Percentiles rank a stretch among this genome's conserved stretches.
Conservation (phyloP, 2,888 invertebrate species). For the Chrysolina haemoptera region DNA sequence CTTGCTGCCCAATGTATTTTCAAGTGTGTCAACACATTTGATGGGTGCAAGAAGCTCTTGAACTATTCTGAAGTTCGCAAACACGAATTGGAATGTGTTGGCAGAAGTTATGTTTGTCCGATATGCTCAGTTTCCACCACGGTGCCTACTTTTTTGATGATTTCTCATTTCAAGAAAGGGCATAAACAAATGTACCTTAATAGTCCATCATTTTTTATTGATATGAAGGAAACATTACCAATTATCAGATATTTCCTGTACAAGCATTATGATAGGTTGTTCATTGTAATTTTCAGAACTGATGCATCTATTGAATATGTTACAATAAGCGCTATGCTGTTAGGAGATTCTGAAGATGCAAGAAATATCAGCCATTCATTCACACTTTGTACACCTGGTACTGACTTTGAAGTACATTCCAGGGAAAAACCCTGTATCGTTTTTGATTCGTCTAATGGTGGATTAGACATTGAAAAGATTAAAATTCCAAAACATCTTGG, state of each 20-base stretch:
- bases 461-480: background rate
- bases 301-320: background rate
- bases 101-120: conserved; percentile 30
- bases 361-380: background rate
- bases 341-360: background rate
- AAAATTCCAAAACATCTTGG: background rate
- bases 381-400: background rate
- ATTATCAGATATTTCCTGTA: background rate
- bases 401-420: background rate
- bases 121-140: conserved; percentile 13
- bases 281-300: background rate
- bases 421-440: background rate
- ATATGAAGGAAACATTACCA: background rate
- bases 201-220: background rate
- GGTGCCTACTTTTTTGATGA: background rate
- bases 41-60: conserved; percentile 36
- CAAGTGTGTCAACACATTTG: background rate
- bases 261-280: background rate
- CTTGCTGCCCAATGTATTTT: too few species aligned
- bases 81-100: conserved; percentile 34
- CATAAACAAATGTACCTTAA: background rate
- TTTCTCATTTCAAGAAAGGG: background rate
- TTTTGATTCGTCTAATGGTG: background rate
- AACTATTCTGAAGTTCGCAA: conserved; percentile 17
- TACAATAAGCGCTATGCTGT: background rate